Conservation (phyloP, 2,888 invertebrate genomes). For the Epinotia ramella region DNA sequence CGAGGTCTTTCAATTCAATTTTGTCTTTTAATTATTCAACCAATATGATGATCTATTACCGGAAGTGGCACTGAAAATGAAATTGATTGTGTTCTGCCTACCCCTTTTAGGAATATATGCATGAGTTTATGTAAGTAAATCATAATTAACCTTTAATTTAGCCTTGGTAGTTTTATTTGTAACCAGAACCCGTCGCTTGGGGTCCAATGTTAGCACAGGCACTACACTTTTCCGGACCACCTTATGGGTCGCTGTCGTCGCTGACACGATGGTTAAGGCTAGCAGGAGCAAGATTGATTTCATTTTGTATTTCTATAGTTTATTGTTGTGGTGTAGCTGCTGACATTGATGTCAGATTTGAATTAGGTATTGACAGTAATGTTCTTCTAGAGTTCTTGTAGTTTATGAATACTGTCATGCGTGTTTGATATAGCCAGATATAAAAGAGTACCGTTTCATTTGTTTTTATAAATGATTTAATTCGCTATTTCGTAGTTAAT, state of each 20-base stretch:
- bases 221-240: constrained; percentile 54
- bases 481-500: too few species aligned
- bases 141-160: constrained; percentile 26
- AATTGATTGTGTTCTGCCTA: too few species aligned
- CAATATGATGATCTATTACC: too few species aligned
- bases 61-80: too few species aligned
- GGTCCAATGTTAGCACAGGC: constrained; percentile 59
- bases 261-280: constrained; percentile 31
- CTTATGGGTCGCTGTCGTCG: constrained; percentile 38
- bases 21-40: too few species aligned
- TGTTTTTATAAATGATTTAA: too few species aligned
- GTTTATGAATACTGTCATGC: neutral
- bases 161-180: constrained; percentile 44
- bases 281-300: constrained; percentile 43
- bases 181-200: constrained; percentile 46
- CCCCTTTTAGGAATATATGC: too few species aligned
- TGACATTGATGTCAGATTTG: constrained; percentile 40
- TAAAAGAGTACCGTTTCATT: too few species aligned
- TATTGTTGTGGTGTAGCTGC: constrained; percentile 38
- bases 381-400: neutral
- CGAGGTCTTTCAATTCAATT: too few species aligned
- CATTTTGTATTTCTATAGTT: constrained; percentile 46
- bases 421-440: neutral
- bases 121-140: too few species aligned
- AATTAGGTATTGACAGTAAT: neutral